Evolutionary conservation across 1,140 invertebrate species (phyloP).

Genomic region (Metaphire vulgaris): DNA sequence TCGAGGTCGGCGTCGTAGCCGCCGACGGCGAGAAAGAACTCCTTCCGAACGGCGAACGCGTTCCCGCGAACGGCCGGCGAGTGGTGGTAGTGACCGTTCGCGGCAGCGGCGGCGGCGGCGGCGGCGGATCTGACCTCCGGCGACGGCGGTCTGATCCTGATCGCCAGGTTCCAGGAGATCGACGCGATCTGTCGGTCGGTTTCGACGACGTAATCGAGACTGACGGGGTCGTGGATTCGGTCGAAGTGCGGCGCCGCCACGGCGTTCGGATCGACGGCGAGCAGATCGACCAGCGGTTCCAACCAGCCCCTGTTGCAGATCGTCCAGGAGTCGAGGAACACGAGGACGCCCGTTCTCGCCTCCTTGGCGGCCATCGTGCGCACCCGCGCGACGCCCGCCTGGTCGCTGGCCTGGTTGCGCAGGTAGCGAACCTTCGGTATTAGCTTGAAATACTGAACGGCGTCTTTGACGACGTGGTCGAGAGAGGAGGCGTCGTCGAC

Average conservation of each 20-base stretch:
- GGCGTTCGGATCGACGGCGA: not conserved
- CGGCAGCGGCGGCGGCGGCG: too few relatives aligned
- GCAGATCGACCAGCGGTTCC: slow-evolving; percentile 20
- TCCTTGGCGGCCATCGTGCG: slow-evolving; percentile 12
- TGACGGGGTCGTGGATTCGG: slow-evolving; percentile 25
- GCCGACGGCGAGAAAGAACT: slow-evolving; percentile 19
- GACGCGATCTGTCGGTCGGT: slow-evolving; percentile 9
- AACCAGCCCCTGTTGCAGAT: slow-evolving; percentile 20
- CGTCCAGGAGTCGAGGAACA: slow-evolving; percentile 22
- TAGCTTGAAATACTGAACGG: not conserved
- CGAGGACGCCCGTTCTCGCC: slow-evolving; percentile 13
- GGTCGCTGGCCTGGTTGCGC: not conserved
- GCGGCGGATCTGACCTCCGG: too few relatives aligned
- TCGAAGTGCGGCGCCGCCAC: slow-evolving; percentile 29
- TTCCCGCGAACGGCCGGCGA: slow-evolving; percentile 26
- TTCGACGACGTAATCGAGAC: slow-evolving; percentile 16
- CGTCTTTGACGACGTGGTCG: slow-evolving; percentile 21
- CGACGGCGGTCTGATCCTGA: slow-evolving; percentile 10
- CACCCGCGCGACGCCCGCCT: not conserved
- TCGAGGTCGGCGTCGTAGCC: slow-evolving; percentile 26
- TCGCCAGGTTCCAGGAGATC: slow-evolving; percentile 21
- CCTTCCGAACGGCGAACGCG: slow-evolving; percentile 23
- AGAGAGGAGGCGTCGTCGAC: slow-evolving; percentile 28
- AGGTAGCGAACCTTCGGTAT: not conserved
- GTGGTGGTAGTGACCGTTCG: not conserved